Percentiles rank a stretch among this genome's conserved stretches.
Evolutionary conservation across 2,888 invertebrate genomes (phyloP).

Genomic region (Theristus sp.): DNA sequence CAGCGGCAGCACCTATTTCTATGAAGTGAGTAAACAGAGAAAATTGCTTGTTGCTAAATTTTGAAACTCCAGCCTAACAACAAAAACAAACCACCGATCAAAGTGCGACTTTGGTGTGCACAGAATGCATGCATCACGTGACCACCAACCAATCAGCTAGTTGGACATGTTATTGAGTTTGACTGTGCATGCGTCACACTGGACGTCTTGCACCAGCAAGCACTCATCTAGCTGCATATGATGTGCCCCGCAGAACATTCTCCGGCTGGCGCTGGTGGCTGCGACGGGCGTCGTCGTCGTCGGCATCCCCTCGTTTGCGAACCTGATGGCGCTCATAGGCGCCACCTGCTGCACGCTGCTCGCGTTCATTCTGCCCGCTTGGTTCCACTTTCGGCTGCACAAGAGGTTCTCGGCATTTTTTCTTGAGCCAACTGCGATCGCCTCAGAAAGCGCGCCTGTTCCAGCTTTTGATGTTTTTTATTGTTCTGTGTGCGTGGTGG

Average conservation of each 20-base stretch:
- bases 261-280: slow-evolving; percentile 29
- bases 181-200: no score
- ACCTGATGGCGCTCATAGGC: slow-evolving; percentile 34
- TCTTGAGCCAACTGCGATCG: no score
- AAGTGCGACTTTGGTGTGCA: no score
- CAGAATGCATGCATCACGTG: no score
- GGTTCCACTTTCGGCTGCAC: slow-evolving; percentile 31
- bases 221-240: no score
- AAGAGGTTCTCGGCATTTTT: slow-evolving; percentile 22
- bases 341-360: slow-evolving; percentile 34
- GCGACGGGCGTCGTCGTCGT: slow-evolving; percentile 32
- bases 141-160: no score
- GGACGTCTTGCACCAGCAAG: no score
- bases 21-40: neutral
- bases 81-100: no score
- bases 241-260: slow-evolving; percentile 31
- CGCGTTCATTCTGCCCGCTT: slow-evolving; percentile 33
- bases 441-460: neutral
- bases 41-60: neutral
- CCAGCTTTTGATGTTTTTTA: neutral
- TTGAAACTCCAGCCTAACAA: no score
- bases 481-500: neutral
- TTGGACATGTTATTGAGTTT: no score
- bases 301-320: slow-evolving; percentile 33
- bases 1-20: neutral